Conservation (phyloP, 2,113 vertebrate genomes). For the Campylorhamphus procurvoides region DNA sequence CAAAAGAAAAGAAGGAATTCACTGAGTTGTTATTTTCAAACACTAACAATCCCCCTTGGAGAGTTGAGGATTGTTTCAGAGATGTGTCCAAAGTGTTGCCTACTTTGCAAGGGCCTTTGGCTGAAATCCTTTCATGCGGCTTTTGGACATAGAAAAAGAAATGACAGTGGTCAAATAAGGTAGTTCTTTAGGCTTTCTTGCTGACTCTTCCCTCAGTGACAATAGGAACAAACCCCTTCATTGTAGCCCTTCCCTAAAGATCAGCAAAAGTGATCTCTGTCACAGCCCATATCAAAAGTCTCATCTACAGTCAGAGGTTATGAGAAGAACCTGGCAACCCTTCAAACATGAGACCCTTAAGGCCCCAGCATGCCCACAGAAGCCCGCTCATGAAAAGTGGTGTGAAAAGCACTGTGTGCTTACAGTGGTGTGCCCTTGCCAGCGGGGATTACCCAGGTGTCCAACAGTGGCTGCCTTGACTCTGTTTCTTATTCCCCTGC, state of each 20-base stretch:
- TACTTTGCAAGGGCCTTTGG: background rate
- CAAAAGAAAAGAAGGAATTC: background rate
- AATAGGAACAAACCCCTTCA: background rate
- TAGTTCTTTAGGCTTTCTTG: background rate
- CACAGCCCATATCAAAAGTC: background rate
- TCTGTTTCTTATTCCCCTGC: background rate
- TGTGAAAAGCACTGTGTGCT: background rate
- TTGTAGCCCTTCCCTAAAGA: background rate
- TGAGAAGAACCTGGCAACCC: background rate
- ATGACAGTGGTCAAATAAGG: background rate
- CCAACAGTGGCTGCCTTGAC: background rate
- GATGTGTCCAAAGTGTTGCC: background rate
- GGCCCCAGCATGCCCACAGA: background rate
- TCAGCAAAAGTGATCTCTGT: background rate
- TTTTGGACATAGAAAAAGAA: background rate
- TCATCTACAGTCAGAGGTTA: background rate
- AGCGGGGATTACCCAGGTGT: fast-evolving
- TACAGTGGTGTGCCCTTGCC: background rate
- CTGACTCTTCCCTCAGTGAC: fast-evolving
- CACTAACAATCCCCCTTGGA: background rate
- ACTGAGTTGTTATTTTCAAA: background rate
- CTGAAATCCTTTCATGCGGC: background rate
- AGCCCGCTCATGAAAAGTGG: background rate
- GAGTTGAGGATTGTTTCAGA: background rate
- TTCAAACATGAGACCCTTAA: background rate